Evolutionary conservation across 1,140 invertebrate species (phyloP), one percentile per base, ranked within the genome.

Genomic region (Drosophila willistoni): DNA sequence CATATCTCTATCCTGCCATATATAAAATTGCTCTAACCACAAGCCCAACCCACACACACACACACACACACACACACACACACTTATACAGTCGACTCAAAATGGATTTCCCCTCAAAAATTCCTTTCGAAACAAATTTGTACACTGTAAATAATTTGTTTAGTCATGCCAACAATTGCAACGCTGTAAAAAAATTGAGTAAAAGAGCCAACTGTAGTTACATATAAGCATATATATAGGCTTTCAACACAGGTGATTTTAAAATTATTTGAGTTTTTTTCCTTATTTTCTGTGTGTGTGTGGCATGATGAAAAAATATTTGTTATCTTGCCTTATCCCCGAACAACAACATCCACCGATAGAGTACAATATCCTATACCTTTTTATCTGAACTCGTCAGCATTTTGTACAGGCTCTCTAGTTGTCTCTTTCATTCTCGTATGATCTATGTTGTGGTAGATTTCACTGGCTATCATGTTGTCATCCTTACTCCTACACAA

Each of bases 91-190:
- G 6, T 29, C 29, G 29, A 59, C 19, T 36, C 44, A 64, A 59
- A 64, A 51, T 56, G 54, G 66, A 57, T 68, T 41, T 62, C 51
- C 25, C 34, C 36, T 22, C 41, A 22, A 59, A 59, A 64, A 25
- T 25, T 72, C 2, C 14, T 44, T 73, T 60, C 69, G 65, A 69
- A 63, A 71, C 71, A 68, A 42, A 78, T 59, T 69, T 51, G 17
- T 89, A 79, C 84, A 89, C 84, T 89, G 84, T 89, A 89, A 89
- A 89, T 89, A 87, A 84, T 87, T 74, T 89, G 77, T 81, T 80
- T 87, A 81, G 77, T 59, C 77, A 69, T 64, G 57, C 70, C 70
- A 63, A 34, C 66, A 9, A 55, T 36, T 55, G 62, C 47, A 69
- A 68, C 84, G 79, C 77, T 87, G 79, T 87, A 90, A 77, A 87